Evolutionary conservation across 2,113 vertebrate species (phyloP), one percentile per base, ranked within the genome.

Genomic region (Oncorhynchus kisutch): DNA sequence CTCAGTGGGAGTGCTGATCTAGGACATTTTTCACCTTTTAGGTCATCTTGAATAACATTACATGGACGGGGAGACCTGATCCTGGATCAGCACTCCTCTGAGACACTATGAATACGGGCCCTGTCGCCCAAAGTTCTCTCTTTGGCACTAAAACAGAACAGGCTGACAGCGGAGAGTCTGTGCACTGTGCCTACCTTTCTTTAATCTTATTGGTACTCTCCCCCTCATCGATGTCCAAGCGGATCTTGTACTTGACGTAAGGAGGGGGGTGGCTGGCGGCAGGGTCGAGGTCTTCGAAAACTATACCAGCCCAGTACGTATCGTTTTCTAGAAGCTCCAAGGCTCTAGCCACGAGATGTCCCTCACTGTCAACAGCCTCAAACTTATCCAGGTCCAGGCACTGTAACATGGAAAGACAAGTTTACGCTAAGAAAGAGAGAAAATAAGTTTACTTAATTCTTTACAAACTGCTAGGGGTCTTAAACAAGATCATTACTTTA

Each of bases 371-470:
- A 22, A 92, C 81, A 0, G 95, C 93, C 82, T 97, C 95, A 68
- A 99, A 92, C 90, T 99, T 99, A 85, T 99, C 93, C 84, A 99
- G 87, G 75, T 98, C 96, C 51, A 99, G 91, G 89, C 97, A 99
- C 97, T 99, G 88, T 81, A 85, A 73, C 54, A 67, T 22, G 18
- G 8, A 34, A 13, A 54, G 27, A 24, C 7, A 70, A 31, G 45
- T 24, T 24, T 24, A 49, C 16, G 34, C 12, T 64, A 14, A 8
- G 18, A 64, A 31, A 69, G 27, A 45, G 13, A 54, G 14, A 45
- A 45, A 45, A 45, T 11, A 45, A 45, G 39, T 45, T 11, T 2
- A 45, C 39, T 45, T 54, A 54, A 54, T 54, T 54, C 14, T 16
- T 18, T 54, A 54, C 39, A 45, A 45, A 54, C 14, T 51, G 49